A percentile compares a stretch with the other conserved stretches of the same genome.
phyloP scores from a whole-genome alignment of 2,888 invertebrate genomes.

The Augiades crinisus region DNA sequence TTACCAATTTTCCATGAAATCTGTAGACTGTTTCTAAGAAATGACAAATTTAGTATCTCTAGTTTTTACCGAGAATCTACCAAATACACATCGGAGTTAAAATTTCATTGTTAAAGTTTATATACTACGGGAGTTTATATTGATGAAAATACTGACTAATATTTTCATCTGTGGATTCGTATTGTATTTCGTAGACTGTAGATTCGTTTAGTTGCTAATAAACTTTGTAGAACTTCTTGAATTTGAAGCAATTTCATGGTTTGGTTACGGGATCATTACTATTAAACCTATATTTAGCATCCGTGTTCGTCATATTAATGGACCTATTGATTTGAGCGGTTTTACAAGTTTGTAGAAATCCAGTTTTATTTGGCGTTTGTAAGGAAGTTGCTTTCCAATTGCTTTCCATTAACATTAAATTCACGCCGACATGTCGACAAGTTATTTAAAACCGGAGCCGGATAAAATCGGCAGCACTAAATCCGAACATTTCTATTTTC shows the following conservation, averaged over 20 bases:
- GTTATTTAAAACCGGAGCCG: slow-evolving; percentile 6
- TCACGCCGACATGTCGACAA: slow-evolving; percentile 1
- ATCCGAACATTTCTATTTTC: slow-evolving; percentile 12
- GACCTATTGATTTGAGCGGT: no score
- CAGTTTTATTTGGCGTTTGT: no score
- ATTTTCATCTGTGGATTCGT: neutral
- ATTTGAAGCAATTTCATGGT: no score
- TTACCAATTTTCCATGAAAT: neutral
- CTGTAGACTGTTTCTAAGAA: slow-evolving; percentile 12
- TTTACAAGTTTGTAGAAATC: no score
- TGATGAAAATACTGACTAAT: neutral
- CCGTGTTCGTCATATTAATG: no score
- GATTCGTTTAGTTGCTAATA: no score
- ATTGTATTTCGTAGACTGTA: no score
- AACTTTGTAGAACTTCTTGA: no score
- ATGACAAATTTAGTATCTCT: slow-evolving; percentile 9
- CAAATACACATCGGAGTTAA: slow-evolving; percentile 10
- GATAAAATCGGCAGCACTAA: slow-evolving; percentile 11
- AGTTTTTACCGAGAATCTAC: slow-evolving; percentile 19
- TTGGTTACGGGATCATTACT: no score
- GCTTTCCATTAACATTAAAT: neutral
- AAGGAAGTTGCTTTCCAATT: no score
- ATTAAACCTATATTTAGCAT: no score
- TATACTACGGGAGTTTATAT: neutral
- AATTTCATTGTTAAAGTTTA: slow-evolving; percentile 6